Conservation (phyloP, 1,140 invertebrate genomes). For the Hetaerina americana region DNA sequence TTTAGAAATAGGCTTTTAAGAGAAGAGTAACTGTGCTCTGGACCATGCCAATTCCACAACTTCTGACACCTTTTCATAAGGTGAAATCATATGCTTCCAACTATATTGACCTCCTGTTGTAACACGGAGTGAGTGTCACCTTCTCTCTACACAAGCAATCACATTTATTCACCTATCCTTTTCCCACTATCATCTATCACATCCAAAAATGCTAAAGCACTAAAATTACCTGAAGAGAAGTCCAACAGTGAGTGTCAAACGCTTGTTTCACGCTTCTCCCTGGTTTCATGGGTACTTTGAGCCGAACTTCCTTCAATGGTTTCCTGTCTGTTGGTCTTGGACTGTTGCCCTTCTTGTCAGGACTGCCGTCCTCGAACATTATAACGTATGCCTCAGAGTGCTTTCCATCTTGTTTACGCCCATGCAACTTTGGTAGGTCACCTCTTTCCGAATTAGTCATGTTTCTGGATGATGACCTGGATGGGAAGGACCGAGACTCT, state of each 20-base stretch:
- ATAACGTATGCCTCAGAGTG: background rate
- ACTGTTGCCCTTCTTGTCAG: background rate
- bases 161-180: too few relatives aligned
- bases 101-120: too few relatives aligned
- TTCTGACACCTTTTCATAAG: too few relatives aligned
- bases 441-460: background rate
- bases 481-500: background rate
- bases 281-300: background rate
- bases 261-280: background rate
- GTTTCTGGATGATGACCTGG: background rate
- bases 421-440: background rate
- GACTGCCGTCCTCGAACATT: background rate
- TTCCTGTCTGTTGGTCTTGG: background rate
- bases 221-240: background rate
- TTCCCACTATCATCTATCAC: too few relatives aligned
- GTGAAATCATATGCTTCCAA: too few relatives aligned
- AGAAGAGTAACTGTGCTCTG: too few relatives aligned
- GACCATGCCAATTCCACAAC: too few relatives aligned
- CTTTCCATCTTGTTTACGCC: background rate
- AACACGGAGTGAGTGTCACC: too few relatives aligned
- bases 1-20: too few relatives aligned
- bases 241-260: background rate
- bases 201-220: too few relatives aligned
- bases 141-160: too few relatives aligned
- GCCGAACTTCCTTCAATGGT: background rate